Percentiles rank a stretch among this genome's conserved stretches.
These are phyloP conservation scores for Chrysaora quinquecirrha DNA, from an alignment of 30 jellyfish, hydroid and myxozoan species.

Conservation along the genomic window DNA sequence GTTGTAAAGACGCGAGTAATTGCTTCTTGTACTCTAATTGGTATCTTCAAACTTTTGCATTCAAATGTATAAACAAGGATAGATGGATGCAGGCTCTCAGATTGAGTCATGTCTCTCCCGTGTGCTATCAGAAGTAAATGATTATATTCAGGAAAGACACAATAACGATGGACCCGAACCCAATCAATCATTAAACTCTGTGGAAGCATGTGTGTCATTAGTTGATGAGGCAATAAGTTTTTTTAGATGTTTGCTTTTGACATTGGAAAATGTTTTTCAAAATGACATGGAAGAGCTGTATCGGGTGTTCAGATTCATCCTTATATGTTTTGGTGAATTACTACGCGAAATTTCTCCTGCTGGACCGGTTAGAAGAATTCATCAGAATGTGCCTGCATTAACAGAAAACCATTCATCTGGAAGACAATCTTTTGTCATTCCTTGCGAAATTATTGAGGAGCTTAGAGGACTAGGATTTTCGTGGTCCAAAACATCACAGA, in stretches of 20 bases:
- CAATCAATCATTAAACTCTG: too few relatives aligned
- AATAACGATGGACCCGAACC: too few relatives aligned
- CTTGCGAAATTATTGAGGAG: constrained; percentile 14
- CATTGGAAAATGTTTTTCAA: neutral
- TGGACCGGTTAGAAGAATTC: neutral
- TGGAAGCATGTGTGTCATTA: too few relatives aligned
- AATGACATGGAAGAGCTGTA: neutral
- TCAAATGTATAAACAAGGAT: neutral
- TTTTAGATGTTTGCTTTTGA: neutral
- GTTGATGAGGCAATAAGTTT: neutral
- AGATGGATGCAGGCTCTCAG: neutral
- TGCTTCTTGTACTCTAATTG: too few relatives aligned
- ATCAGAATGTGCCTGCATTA: constrained; percentile 2
- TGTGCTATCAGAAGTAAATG: neutral
- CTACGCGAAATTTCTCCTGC: neutral
- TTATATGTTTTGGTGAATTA: neutral
- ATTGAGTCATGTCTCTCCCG: neutral
- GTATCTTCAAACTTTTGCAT: neutral
- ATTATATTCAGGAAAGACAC: neutral
- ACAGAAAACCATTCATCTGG: constrained; percentile 12
- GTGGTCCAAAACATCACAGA: too few relatives aligned
- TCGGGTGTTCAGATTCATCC: neutral
- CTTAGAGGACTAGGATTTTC: too few relatives aligned
- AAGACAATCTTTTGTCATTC: neutral
- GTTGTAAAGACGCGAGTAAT: too few relatives aligned